Evolutionary conservation across 2,888 invertebrate species (phyloP), one percentile per base, ranked within the genome.

Genomic region (Myopa testacea): DNA sequence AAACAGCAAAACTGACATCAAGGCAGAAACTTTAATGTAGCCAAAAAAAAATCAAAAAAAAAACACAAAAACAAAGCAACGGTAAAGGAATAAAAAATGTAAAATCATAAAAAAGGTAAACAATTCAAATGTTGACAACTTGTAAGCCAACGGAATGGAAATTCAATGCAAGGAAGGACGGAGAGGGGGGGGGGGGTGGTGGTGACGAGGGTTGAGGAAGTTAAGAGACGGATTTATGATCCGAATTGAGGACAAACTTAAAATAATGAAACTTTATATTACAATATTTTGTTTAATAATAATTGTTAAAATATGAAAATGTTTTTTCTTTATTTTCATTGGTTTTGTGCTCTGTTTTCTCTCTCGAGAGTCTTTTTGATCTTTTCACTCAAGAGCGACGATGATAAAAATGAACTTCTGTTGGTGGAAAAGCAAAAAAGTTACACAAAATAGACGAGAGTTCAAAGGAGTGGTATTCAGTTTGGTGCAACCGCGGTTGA

Each of bases 51-150:
- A 34, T 4, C 8, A 10, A 38, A 65, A 65, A 37, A 10, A 65
- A 34, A 63, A 26, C n/a, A 65, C 8, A 10, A 65, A 34, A 63
- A 26, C n/a, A 63, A 45, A 45, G 45, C 6, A 45, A 45, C 10
- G 1, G 45, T 45, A 45, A 45, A 45, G 10, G 45, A 45, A 6
- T 45, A 45, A 6, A 45, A 6, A 45, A 3, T 45, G 45, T 45
- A 3, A 45, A 45, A 8, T 45, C 45, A 45, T 26, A 68, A 68
- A 38, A 40, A 19, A 40, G 26, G 62, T 62, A 10, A 62, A 62
- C 62, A 58, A 58, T 58, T 62, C 62, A 62, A 34, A n/a, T 34
- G 34, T 62, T 62, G 62, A 26, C 26, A 55, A 62, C 62, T 45
- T 14, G 62, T 19, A 34, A 62, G 62, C n/a, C 62, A 34, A 62